Base-by-base conservation (phyloP, 2,888 invertebrate genomes). In the Netelia virgata region DNA sequence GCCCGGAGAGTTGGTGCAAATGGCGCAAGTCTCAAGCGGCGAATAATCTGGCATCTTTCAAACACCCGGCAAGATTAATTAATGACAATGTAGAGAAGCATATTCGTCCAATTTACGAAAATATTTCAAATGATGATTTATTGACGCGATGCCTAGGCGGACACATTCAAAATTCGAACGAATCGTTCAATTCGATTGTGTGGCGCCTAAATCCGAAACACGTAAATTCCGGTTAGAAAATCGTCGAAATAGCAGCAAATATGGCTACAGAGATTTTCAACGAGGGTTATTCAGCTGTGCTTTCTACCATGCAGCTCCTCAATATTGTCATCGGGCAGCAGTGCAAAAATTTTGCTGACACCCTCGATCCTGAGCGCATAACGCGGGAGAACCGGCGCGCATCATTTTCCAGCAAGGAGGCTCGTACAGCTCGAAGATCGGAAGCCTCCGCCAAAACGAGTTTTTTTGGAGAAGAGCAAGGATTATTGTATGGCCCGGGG, bases 1-100 rank as follows among this genome's bases (percentile, higher is more conserved):
- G 78, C 68, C 66, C 41, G n/a, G 82, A 82, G 3, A 76, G 76
- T 63, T 82, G 76, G 82, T 82, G 82, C 53, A 53, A 82, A 59
- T 82, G 82, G 76, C 76, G 76, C 75, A 61, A 69, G 61, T 76
- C 76, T 82, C 18, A 82, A 76, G 59, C 76, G 36, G 18, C 53
- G 20, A 76, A 76, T 14, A 36, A 9, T 16, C 82, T 76, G 59
- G 50, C 23, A 10, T n/a, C 70, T 70, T 82, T 82, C 28, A 70
- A 77, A 53, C 82, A 77, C 53, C 68, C 68, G 18, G n/a, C 66
- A 43, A 8, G 16, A 18, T 18, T 66, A 66, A 43, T 43, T 66
- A 9, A 43, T 18, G 66, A 66, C 1, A 14, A 36, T 66, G 66
- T 66, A 14, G 16, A 68, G 50, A 68, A 68, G 68, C 68, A 68